Evolutionary conservation across 64 coral and sea anemone genomes (phyloP), one percentile per base, ranked within the genome.

Genomic region (Dendrophyllia cribrosa): DNA sequence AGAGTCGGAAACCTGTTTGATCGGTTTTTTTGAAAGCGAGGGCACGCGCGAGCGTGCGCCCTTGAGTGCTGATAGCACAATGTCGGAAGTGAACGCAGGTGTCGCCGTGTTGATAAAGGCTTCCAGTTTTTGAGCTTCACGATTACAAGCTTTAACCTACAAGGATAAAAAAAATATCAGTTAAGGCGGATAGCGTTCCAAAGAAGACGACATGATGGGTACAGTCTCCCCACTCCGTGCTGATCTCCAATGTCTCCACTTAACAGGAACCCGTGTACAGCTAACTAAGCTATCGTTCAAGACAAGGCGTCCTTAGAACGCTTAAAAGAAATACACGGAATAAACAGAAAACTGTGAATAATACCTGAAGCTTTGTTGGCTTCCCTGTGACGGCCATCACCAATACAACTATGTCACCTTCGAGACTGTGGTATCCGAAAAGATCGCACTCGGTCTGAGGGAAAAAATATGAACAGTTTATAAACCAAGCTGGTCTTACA

Each of bases 61-160:
- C 64, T 93, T 96, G 19, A 99, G 78, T 22, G 88, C 87, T 12
- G 94, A 99, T 7, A 99, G 69, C 43, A 96, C 79, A 51, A 96
- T 86, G 66, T 99, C 94, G 15, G 97, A 99, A 14, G 91, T 93
- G 77, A 99, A 99, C 7, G 88, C 24, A 67, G 97, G 94, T 63
- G 91, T 96, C 75, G 61, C 87, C 49, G 97, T 99, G 77, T 99
- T 93, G 46, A 96, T 96, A 5, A 96, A 90, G 20, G 95, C 94
- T 65, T 96, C 91, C 58, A 99, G 96, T 85, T 90, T 96, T 87
- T 94, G 94, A 60, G 97, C 97, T 94, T 99, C 97, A 53, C 86
- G 83, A 55, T 79, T 99, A 59, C 97, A 99, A 77, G 94, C 78
- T 76, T 96, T 85, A 52, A 99, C 90, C 97, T 99, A 82, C 43